Conservation (phyloP, 2,888 invertebrate genomes). For the Drosophila eohydei region DNA sequence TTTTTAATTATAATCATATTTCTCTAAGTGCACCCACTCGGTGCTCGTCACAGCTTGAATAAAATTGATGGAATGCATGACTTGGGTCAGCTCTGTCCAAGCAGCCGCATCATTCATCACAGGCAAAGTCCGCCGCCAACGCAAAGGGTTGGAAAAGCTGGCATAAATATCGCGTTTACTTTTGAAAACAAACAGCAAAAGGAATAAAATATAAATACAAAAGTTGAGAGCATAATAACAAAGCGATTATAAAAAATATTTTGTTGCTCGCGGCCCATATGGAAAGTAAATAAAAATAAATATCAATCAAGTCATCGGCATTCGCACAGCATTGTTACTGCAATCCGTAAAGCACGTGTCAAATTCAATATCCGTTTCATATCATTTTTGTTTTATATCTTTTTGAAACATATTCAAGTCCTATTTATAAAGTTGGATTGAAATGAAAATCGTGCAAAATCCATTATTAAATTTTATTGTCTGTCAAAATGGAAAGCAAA, state of each 20-base stretch:
- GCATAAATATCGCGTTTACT: slow-evolving; percentile 25
- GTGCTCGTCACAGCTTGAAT: slow-evolving; percentile 30
- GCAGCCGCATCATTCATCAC: slow-evolving; percentile 55
- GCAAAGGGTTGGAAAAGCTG: slow-evolving; percentile 5
- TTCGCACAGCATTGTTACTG: slow-evolving; percentile 16
- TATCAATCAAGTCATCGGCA: slow-evolving; percentile 50
- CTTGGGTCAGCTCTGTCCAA: slow-evolving; percentile 38
- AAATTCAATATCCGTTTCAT: background rate
- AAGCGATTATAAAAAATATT: slow-evolving; percentile 15
- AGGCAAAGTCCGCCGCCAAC: background rate
- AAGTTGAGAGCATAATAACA: slow-evolving; percentile 7
- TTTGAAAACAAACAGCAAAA: slow-evolving; percentile 3
- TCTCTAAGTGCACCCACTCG: slow-evolving; percentile 2
- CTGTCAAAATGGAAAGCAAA: slow-evolving; percentile 28
- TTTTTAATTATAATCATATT: background rate
- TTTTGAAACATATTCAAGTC: background rate
- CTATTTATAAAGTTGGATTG: slow-evolving; percentile 5
- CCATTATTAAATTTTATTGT: slow-evolving; percentile 27
- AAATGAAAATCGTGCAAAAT: slow-evolving; percentile 50
- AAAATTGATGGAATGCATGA: slow-evolving; percentile 48
- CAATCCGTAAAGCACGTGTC: slow-evolving; percentile 1
- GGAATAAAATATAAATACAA: slow-evolving; percentile 2
- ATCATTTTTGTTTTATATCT: slow-evolving; percentile 3
- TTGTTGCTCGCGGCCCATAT: slow-evolving; percentile 7
- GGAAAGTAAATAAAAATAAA: slow-evolving; percentile 41